phyloP scores from a whole-genome alignment of 1,140 invertebrate species.

The Steinernema khuongi region DNA sequence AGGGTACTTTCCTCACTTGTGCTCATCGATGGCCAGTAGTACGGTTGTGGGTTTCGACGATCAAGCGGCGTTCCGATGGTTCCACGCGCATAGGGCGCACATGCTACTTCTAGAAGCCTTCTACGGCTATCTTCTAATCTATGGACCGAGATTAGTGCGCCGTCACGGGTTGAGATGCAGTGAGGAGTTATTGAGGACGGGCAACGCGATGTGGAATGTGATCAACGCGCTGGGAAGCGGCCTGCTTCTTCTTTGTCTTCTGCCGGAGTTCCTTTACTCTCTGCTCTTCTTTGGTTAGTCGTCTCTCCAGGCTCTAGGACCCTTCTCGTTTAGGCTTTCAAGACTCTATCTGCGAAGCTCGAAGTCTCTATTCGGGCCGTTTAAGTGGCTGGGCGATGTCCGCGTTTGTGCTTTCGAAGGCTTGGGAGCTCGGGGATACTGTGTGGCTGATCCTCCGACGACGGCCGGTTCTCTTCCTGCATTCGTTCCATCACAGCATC shows the following conservation, averaged over 20 bases:
- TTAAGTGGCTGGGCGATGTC: conserved; percentile 14
- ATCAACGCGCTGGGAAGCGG: not conserved
- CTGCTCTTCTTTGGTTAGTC: not conserved
- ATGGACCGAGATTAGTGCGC: not conserved
- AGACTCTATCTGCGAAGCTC: not conserved
- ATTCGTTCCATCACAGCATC: conserved; percentile 16
- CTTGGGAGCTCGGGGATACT: conserved; percentile 21
- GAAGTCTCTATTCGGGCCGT: not conserved
- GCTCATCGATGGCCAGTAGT: not conserved
- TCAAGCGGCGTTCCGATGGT: not conserved
- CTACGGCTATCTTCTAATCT: not conserved
- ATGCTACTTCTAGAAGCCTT: not conserved
- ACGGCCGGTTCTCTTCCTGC: conserved; percentile 19
- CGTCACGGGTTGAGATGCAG: not conserved
- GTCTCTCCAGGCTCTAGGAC: not conserved
- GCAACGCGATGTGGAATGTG: not conserved
- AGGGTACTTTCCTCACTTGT: too few species aligned
- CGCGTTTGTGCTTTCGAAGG: conserved; percentile 9
- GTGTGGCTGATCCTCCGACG: not conserved
- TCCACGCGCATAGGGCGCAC: not conserved
- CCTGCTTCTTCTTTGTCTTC: not conserved
- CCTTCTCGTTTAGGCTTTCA: not conserved
- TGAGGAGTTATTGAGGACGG: not conserved
- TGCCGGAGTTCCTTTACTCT: not conserved
- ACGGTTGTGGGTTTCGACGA: not conserved